Conservation (phyloP, 37 sponge, comb jelly and placozoan genomes). For the Tethya wilhelma region DNA sequence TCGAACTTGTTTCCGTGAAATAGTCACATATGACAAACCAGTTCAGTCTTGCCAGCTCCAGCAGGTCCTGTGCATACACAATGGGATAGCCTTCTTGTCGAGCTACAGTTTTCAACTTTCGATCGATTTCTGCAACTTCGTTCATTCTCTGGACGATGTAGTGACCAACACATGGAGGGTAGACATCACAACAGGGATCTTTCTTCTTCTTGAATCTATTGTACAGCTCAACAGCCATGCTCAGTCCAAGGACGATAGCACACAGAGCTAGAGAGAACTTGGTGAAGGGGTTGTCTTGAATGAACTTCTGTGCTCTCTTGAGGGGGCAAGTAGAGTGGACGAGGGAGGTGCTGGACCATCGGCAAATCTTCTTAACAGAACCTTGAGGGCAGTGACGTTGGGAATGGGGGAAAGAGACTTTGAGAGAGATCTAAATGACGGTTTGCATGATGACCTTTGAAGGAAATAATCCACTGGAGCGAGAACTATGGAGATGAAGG, state of each 20-base stretch:
- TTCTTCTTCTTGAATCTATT: conserved; percentile 30
- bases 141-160: neutral
- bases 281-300: conserved; percentile 62
- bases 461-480: too few relatives aligned
- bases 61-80: conserved; percentile 51
- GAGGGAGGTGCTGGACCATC: neutral
- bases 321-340: neutral
- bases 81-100: neutral
- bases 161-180: neutral
- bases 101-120: neutral
- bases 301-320: neutral
- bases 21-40: conserved; percentile 46
- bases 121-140: neutral
- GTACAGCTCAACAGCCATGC: conserved; percentile 49
- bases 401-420: neutral
- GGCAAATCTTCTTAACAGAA: too few relatives aligned
- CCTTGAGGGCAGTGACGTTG: too few relatives aligned
- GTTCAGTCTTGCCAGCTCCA: conserved; percentile 79
- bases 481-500: too few relatives aligned
- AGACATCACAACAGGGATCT: neutral
- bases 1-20: conserved; percentile 4
- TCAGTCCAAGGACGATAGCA: conserved; percentile 55
- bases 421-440: neutral
- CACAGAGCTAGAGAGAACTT: conserved; percentile 69
- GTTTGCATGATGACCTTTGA: neutral